Evolutionary conservation across 2,113 vertebrate genomes (phyloP).

Genomic region (Gorsachius goisagi): DNA sequence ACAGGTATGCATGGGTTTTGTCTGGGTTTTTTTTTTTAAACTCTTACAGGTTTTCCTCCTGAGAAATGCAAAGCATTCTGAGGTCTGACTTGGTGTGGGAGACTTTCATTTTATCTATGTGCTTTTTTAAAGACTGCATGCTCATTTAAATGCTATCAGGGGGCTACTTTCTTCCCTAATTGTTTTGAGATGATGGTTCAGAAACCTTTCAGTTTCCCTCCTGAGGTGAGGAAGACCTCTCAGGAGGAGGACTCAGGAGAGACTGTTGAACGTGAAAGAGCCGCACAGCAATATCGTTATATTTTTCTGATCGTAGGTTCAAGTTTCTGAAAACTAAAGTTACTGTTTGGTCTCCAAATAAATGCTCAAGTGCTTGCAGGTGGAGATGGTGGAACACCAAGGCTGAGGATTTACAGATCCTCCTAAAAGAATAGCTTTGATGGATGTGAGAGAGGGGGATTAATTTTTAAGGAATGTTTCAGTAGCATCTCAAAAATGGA

Average conservation of each 20-base stretch:
- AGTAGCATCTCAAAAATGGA: not conserved
- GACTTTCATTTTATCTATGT: not conserved
- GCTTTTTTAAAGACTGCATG: not conserved
- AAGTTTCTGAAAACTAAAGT: not conserved
- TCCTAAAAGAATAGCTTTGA: not conserved
- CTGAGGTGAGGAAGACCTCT: not conserved
- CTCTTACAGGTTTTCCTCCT: fast-evolving
- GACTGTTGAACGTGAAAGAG: not conserved
- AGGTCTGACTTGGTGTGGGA: not conserved
- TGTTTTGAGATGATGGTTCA: not conserved
- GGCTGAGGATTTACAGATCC: not conserved
- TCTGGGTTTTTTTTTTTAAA: not conserved
- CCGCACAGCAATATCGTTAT: not conserved
- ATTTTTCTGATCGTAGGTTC: not conserved
- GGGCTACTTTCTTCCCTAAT: not conserved
- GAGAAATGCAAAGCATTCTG: not conserved
- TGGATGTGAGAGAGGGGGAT: not conserved
- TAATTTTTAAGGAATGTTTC: not conserved
- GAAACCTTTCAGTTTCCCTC: not conserved
- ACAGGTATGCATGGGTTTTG: not conserved
- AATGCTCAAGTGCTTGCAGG: not conserved
- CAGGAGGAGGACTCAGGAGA: not conserved
- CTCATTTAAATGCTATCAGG: not conserved
- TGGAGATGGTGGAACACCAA: not conserved
- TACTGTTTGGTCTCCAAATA: not conserved